Conservation (phyloP, 1,140 invertebrate genomes). For the Ceratina japonica region DNA sequence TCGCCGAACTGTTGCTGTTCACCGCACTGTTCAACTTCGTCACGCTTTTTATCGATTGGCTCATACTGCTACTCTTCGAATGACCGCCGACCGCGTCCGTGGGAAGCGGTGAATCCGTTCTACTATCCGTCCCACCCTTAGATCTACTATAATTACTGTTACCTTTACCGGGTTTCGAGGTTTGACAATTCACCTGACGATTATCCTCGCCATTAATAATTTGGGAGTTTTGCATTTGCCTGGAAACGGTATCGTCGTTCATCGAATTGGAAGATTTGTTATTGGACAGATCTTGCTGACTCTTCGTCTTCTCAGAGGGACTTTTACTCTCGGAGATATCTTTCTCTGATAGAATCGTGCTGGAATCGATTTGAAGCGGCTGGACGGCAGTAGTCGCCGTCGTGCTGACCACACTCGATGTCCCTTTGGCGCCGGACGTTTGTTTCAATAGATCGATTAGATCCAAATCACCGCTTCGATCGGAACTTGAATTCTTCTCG, state of each 20-base stretch:
- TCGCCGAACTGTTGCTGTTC: slow-evolving; percentile 28
- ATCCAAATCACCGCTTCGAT: slow-evolving; percentile 55
- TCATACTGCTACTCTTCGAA: slow-evolving; percentile 35
- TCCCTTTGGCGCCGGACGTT: slow-evolving; percentile 69
- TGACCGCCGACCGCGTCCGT: neutral
- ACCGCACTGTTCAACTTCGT: slow-evolving; percentile 10
- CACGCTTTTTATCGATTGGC: slow-evolving; percentile 28
- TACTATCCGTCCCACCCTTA: slow-evolving; percentile 21
- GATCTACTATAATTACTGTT: neutral
- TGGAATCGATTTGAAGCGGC: slow-evolving; percentile 71
- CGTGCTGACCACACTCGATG: slow-evolving; percentile 75
- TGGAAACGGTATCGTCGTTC: slow-evolving; percentile 14
- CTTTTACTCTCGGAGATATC: slow-evolving; percentile 1
- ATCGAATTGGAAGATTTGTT: slow-evolving; percentile 25
- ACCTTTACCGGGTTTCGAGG: slow-evolving; percentile 5
- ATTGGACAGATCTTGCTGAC: slow-evolving; percentile 21
- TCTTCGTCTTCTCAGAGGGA: slow-evolving; percentile 17
- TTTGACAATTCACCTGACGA: neutral
- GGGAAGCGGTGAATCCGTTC: slow-evolving; percentile 30
- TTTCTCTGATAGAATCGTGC: slow-evolving; percentile 25
- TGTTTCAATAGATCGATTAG: slow-evolving; percentile 70
- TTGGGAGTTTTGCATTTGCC: neutral
- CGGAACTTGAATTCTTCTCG: slow-evolving; percentile 18
- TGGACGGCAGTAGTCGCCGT: slow-evolving; percentile 75
- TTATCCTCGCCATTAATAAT: neutral